phyloP scores from a whole-genome alignment of 2,113 vertebrate genomes.

The Malaclemys terrapin region DNA sequence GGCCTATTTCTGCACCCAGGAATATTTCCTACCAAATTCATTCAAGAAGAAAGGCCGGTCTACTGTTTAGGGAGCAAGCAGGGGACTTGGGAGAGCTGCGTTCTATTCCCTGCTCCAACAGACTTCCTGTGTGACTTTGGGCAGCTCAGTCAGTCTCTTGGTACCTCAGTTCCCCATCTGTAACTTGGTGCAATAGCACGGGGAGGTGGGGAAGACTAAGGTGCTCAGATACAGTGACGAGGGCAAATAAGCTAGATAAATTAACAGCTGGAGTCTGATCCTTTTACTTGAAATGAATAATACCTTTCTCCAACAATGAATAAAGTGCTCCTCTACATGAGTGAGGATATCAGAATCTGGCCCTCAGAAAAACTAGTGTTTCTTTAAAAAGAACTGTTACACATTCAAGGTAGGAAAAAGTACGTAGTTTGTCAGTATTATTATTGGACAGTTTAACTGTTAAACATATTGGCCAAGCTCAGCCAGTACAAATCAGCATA shows the following conservation, averaged over 20 bases:
- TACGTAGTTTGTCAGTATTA: not conserved
- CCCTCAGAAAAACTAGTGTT: not conserved
- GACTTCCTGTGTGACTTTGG: not conserved
- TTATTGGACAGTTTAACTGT: not conserved
- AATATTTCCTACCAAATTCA: not conserved
- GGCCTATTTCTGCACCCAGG: not conserved
- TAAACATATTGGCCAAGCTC: not conserved
- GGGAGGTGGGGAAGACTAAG: not conserved
- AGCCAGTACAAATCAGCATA: not conserved
- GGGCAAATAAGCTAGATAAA: not conserved
- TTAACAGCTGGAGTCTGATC: not conserved
- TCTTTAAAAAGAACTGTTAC: not conserved
- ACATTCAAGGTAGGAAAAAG: not conserved
- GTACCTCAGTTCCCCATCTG: not conserved
- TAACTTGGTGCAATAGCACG: not conserved
- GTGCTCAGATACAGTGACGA: fast-evolving
- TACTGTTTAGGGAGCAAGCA: not conserved
- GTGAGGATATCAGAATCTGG: not conserved
- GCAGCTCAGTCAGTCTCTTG: not conserved
- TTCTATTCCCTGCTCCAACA: not conserved
- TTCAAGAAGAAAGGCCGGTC: not conserved
- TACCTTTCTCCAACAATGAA: not conserved
- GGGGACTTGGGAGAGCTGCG: not conserved
- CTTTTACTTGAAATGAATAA: not conserved
- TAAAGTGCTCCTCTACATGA: not conserved